A percentile compares a stretch with the other conserved stretches of the same genome.
Conservation (phyloP, 1,140 invertebrate genomes). For the Pseudomyrmex pallidus region DNA sequence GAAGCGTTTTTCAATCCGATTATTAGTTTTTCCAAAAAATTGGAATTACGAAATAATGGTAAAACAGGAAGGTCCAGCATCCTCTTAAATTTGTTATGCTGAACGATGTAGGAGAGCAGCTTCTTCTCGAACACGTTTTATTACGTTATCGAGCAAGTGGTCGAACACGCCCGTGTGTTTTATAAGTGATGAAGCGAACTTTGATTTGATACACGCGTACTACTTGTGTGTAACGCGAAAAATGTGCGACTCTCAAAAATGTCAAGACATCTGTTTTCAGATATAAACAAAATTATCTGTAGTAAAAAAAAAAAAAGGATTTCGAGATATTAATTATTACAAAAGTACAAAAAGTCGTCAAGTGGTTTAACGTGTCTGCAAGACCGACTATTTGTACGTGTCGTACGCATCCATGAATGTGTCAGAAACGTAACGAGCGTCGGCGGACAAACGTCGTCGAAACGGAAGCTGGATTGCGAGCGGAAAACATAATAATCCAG, state of each 20-base stretch:
- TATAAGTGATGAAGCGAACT: neutral
- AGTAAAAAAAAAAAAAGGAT: neutral
- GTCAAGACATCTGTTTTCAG: neutral
- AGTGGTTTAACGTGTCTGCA: neutral
- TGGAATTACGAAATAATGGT: too few species aligned
- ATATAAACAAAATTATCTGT: neutral
- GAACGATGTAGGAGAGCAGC: neutral
- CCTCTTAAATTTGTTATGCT: slow-evolving; percentile 13
- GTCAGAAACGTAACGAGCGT: slow-evolving; percentile 15
- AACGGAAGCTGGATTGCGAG: slow-evolving; percentile 46
- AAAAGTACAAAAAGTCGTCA: too few species aligned
- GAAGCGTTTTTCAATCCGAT: too few species aligned
- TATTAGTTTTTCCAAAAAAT: too few species aligned
- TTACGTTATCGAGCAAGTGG: neutral
- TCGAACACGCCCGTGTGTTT: neutral
- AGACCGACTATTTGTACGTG: neutral
- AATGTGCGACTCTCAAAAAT: neutral
- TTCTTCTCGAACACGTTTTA: neutral
- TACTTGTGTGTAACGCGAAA: neutral
- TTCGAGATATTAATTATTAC: too few species aligned
- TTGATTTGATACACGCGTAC: neutral
- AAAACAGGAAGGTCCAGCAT: too few species aligned
- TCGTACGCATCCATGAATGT: neutral
- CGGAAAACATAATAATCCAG: slow-evolving; percentile 74
- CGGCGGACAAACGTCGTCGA: slow-evolving; percentile 22